Base-by-base conservation (phyloP, 2,888 invertebrate genomes). In the Galeopsomyia nigrocyanea region DNA sequence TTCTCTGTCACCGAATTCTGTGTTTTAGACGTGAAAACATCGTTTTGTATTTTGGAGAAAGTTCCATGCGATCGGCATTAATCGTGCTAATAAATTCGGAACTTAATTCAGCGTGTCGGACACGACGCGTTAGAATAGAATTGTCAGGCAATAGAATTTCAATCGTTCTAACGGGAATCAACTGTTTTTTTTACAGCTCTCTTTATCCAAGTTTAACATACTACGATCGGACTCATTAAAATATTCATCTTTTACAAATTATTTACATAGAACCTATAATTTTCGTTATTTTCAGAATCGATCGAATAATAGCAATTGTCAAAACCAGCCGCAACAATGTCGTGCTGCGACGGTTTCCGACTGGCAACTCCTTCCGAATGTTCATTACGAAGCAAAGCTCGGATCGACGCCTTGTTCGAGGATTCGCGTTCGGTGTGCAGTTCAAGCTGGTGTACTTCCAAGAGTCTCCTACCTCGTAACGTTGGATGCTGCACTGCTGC, bases 401-500 rank as follows among this genome's bases (percentile, higher is more conserved):
- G 83, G 26, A 96, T 96, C 82, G 96, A 96, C 87, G 91, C 94
- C 26, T 92, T 96, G 87, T 96, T 96, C 87, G 93, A 92, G 81
- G 93, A 93, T 82, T 89, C 89, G 68, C 74, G 82, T 66, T 92
- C 91, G 26, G 86, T 90, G 66, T 71, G 71, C 68, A 74, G 74
- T 17, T 74, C 73, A 47, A 69, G 58, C 39, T 83, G 82, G 82
- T 83, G 81, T 73, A 75, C 80, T 50, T 74, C 67, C 47, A 61
- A 61, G 56, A 58, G 60, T 5, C 62, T 39, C 49, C 17, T 55
- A 21, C 21, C 22, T 13, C 60, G 13, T 13, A 53, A 31, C 26
- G 49, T 26, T 0, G 69, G 31, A 81, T 72, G 87, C 81, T 76
- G 82, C 79, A 53, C 51, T 49, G 39, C 46, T 2, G 31, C n/a